Base-by-base conservation (phyloP, 1,140 invertebrate species). In the Drosophila nikananu region DNA sequence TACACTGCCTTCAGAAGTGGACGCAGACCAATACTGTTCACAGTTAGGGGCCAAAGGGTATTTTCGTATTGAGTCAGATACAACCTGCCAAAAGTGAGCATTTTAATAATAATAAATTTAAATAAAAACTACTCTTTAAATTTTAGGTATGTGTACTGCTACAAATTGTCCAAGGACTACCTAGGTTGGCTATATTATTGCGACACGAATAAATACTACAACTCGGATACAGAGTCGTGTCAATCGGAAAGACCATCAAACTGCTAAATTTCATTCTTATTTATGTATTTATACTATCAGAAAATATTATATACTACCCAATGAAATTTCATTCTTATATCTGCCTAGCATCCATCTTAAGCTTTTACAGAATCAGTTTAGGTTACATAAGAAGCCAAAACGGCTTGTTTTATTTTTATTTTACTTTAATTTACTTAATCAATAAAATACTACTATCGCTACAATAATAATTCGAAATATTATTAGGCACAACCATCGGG, bases 71-170 rank as follows among this genome's bases (percentile, higher is more conserved):
- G 67, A 73, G 17, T 70, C 49, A 39, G 84, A 89, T 57, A 21
- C 57, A 27, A 90, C 81, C 1, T 89, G 84, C 46, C 75, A 61
- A 48, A 52, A 80, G 84, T 81, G 62, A 80, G 84, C 51, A 55
- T 9, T 5, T 6, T 19, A 17, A 13, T n/a, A 5, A 6, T 19
- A 19, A 15, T 10, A 30, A 32, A 41, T 17, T 30, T 0, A 7
- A 4, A 10, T 10, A 23, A n/a, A 49, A 32, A 12, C 42, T 63
- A 17, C 8, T 4, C n/a, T 17, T n/a, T n/a, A n/a, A 8, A 19
- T 19, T 62, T 72, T 19, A 89, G 84, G 39, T 89, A 90, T 61
- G 71, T 89, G 1, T 80, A 77, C 42, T 89, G 84, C 27, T 89
- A 80, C n/a, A 60, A 70, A 23, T 13, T 89, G 17, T 66, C 80